Evolutionary conservation across 1,140 invertebrate genomes (phyloP), one percentile per base, ranked within the genome.

Genomic region (Caenorhabditis briggsae): DNA sequence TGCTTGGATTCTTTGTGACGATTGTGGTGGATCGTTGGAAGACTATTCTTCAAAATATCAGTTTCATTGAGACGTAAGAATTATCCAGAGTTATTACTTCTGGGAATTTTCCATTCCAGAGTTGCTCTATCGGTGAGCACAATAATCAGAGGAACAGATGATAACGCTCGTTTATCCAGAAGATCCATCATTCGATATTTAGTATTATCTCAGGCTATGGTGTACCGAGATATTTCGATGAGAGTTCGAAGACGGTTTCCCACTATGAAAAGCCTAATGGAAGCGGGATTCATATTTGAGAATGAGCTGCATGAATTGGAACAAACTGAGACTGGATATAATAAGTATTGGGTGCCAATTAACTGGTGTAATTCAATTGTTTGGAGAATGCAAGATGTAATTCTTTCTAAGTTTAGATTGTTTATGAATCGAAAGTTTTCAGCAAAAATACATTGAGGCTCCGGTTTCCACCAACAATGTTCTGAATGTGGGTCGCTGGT

Each of bases 241-340:
- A 94, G 95, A 9, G 96, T 97, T 2, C 97, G 97, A 92, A 97
- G 97, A 90, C 95, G 96, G 18, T 98, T 97, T 93, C 96, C 96
- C 0, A 96, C 95, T 0, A 93, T 96, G 20, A 95, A 97, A 64
- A 96, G 96, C 92, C 94, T 97, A 20, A 95, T 96, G 0, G 96
- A 96, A 88, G 83, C 83, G 65, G 95, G 95, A 25, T 59, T 84
- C 20, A 59, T 84, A 23, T 61, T 64, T 46, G 83, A 84, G 18
- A 84, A 59, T 25, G 83, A 84, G 43, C 41, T 50, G 8, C 46
- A 61, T 41, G 46, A 53, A 20, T 25, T 84, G 56, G 58, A 84
- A 48, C 46, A 59, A 14, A 50, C 83, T 64, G 59, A 59, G 20
- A 64, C 56, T 50, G 46, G 56, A 46, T 64, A 84, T 25, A 61